Percentiles rank a stretch among this genome's conserved stretches.
These are phyloP conservation scores for Phocoena phocoena DNA, from an alignment of 2,113 vertebrate species.

Conservation along the genomic window DNA sequence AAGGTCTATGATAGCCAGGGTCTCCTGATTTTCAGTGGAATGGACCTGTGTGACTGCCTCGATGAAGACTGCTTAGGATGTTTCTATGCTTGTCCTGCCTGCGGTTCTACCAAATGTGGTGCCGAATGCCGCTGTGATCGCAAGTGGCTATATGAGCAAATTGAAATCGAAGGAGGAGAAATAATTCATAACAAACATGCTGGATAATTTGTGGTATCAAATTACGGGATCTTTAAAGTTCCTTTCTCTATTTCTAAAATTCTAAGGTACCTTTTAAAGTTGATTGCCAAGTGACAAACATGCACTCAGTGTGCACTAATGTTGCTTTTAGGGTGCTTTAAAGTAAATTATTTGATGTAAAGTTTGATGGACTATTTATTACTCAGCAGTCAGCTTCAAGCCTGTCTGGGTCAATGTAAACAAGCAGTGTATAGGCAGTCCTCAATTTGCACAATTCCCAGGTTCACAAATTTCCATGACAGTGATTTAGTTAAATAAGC, in stretches of 20 bases:
- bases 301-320: rapidly evolving
- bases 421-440: not conserved
- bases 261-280: conserved; percentile 10
- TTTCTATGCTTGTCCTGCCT: conserved; percentile 95
- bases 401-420: not conserved
- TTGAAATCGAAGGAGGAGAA: conserved; percentile 97
- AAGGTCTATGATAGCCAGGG: conserved; percentile 95
- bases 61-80: conserved; percentile 96
- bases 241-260: not conserved
- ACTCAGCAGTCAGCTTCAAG: not conserved
- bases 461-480: not conserved
- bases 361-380: not conserved
- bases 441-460: not conserved
- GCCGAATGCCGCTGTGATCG: conserved; percentile 96
- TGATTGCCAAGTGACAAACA: not conserved
- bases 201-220: conserved; percentile 70
- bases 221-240: not conserved
- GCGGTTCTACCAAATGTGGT: conserved; percentile 94
- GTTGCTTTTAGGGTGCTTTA: not conserved
- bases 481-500: not conserved
- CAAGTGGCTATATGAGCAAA: conserved; percentile 98
- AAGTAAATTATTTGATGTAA: not conserved
- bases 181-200: conserved; percentile 95
- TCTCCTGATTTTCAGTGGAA: conserved; percentile 90
- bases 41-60: conserved; percentile 97